phyloP scores from a whole-genome alignment of 1,140 invertebrate genomes.

The Bilobella aurantiaca region DNA sequence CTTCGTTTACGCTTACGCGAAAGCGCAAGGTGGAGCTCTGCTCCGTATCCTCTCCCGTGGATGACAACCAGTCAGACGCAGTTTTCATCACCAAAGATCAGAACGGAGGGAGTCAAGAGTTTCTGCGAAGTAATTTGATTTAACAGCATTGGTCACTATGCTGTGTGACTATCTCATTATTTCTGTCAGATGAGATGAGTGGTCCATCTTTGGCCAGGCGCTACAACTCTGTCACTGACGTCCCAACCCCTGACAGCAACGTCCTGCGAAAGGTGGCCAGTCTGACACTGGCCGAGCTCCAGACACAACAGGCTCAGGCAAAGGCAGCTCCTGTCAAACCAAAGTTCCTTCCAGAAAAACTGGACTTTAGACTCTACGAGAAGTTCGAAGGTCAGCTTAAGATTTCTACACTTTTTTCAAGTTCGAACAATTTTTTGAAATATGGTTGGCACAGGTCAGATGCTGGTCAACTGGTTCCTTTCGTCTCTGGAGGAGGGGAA shows the following conservation, averaged over 20 bases:
- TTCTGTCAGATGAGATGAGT: not conserved
- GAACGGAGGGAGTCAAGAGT: slow-evolving; percentile 20
- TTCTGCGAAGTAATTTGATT: too few species aligned
- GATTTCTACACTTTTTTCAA: not conserved
- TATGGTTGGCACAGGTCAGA: slow-evolving; percentile 55
- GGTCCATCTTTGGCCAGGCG: slow-evolving; percentile 22
- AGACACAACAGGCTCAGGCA: slow-evolving; percentile 47
- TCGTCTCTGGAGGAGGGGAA: slow-evolving; percentile 63
- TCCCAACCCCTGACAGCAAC: slow-evolving; percentile 48
- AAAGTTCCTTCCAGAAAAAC: slow-evolving; percentile 67
- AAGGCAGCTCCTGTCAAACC: slow-evolving; percentile 53
- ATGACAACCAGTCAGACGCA: slow-evolving; percentile 20
- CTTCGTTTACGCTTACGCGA: slow-evolving; percentile 40
- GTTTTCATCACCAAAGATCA: slow-evolving; percentile 20
- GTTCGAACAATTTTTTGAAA: not conserved
- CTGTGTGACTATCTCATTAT: not conserved
- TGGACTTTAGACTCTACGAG: slow-evolving; percentile 70
- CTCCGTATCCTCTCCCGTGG: slow-evolving; percentile 37
- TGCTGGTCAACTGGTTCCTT: slow-evolving; percentile 77
- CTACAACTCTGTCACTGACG: slow-evolving; percentile 43
- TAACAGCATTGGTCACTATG: too few species aligned
- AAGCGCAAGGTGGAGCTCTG: slow-evolving; percentile 44
- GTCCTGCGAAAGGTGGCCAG: slow-evolving; percentile 72
- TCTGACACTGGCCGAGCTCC: slow-evolving; percentile 50
- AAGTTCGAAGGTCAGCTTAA: slow-evolving; percentile 81